These are phyloP conservation scores for Latrodectus geometricus DNA, from an alignment of 1,140 invertebrate species.

Conservation along the genomic window DNA sequence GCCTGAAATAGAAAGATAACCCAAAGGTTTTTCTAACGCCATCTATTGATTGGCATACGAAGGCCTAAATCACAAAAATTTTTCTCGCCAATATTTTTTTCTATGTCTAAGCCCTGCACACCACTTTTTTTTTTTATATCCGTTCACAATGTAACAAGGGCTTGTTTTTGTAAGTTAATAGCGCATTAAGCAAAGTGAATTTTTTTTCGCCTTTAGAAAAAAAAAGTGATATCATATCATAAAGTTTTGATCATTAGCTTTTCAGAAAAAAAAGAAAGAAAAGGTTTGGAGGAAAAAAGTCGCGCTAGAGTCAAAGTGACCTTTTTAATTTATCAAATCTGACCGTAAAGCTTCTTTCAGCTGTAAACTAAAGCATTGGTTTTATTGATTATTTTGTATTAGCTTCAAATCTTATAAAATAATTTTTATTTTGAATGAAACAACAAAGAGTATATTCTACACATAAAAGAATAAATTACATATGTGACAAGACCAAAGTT, in stretches of 20 bases:
- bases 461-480: too few species aligned
- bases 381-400: too few species aligned
- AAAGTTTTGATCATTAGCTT: slow-evolving; percentile 55
- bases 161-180: slow-evolving; percentile 61
- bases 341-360: neutral
- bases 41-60: slow-evolving; percentile 37
- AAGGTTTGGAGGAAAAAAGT: slow-evolving; percentile 17
- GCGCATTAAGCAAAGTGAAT: slow-evolving; percentile 55
- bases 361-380: neutral
- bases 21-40: slow-evolving; percentile 21
- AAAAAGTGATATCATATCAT: slow-evolving; percentile 43
- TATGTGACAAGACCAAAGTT: too few species aligned
- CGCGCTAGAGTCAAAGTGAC: slow-evolving; percentile 21
- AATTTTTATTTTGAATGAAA: too few species aligned
- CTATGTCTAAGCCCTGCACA: slow-evolving; percentile 16
- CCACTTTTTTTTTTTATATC: slow-evolving; percentile 11
- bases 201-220: slow-evolving; percentile 6
- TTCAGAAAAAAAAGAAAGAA: slow-evolving; percentile 1
- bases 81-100: slow-evolving; percentile 35
- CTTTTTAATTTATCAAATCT: slow-evolving; percentile 44
- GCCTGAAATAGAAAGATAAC: slow-evolving; percentile 51
- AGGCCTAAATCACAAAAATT: slow-evolving; percentile 32
- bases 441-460: too few species aligned
- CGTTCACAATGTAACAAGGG: slow-evolving; percentile 33
- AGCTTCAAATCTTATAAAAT: too few species aligned